Percentiles rank a stretch among this genome's conserved stretches.
Conservation (phyloP, 2,888 invertebrate species). For the Dendrolimus pini region DNA sequence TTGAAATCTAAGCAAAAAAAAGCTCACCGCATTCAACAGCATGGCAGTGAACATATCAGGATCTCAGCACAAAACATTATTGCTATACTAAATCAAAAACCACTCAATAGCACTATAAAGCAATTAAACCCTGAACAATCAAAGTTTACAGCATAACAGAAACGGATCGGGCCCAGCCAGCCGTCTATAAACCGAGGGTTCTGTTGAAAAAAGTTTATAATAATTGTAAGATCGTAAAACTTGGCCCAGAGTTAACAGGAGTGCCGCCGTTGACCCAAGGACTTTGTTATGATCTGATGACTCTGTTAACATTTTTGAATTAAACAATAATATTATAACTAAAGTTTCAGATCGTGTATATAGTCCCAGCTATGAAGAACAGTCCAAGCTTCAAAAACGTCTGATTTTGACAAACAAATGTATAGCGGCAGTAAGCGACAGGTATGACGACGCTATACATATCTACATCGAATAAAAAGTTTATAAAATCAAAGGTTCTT, state of each 20-base stretch:
- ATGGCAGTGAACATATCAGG: background rate
- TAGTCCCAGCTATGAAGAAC: no score
- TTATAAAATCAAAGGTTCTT: no score
- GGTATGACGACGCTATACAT: no score
- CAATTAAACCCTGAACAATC: slow-evolving; percentile 56
- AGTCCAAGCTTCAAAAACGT: no score
- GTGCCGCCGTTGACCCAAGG: background rate
- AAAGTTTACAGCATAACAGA: slow-evolving; percentile 46
- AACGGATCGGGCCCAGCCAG: background rate
- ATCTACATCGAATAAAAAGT: no score
- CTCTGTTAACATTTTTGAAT: background rate
- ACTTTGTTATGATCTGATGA: background rate
- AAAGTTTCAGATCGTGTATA: no score
- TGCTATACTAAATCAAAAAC: background rate
- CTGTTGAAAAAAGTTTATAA: background rate
- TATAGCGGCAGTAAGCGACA: no score
- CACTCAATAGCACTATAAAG: slow-evolving; percentile 25
- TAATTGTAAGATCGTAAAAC: background rate
- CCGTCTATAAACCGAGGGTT: background rate
- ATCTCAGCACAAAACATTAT: background rate
- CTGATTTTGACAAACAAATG: no score
- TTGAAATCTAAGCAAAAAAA: background rate
- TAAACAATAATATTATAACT: background rate
- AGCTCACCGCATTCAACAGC: background rate
- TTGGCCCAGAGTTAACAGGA: background rate